Evolutionary conservation across 2,888 invertebrate species (phyloP), one percentile per base, ranked within the genome.

Genomic region (Callinectes sapidus): DNA sequence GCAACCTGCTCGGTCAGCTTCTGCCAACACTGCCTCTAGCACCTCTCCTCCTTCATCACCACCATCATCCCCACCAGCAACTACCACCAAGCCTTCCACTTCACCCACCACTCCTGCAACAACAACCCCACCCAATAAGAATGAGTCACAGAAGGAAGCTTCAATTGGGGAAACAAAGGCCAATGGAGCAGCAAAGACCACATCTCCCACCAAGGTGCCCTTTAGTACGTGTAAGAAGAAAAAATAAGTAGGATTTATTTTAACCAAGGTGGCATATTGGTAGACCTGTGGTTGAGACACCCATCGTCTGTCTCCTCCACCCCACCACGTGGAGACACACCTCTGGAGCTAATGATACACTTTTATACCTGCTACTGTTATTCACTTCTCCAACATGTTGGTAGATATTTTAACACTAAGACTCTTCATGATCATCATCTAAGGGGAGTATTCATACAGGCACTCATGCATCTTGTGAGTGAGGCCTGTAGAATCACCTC

Each of bases 151-250:
- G 35, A 77, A 61, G 14, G 48, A 42, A 14, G 66, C 87, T 2
- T 71, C 71, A n/a, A 23, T 71, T 10, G 91, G 61, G 32, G 91
- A 91, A n/a, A 14, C 87, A 55, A 92, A 89, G 89, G 89, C 61
- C 85, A 92, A 90, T n/a, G 90, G 90, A 23, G n/a, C 87, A 32
- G 92, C 92, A 14, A 87, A 90, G 77, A 54, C 86, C 71, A 77
- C 81, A 32, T 87, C 92, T 23, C 13, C 90, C 48, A 87, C 61
- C 87, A 90, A 90, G 87, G 42, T 61, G n/a, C 77, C 90, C 39
- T 92, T 89, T 35, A 55, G 42, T 2, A 92, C 42, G 42, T 87
- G 55, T 28, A 92, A 92, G 61, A 90, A 90, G 92, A 92, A 71
- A 90, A 90, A 92, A 89, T 90, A 90, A 71, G 71, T n/a, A 28